These are phyloP conservation scores for Tragelaphus imberbis DNA, from an alignment of 2,113 vertebrate genomes.

Conservation along the genomic window DNA sequence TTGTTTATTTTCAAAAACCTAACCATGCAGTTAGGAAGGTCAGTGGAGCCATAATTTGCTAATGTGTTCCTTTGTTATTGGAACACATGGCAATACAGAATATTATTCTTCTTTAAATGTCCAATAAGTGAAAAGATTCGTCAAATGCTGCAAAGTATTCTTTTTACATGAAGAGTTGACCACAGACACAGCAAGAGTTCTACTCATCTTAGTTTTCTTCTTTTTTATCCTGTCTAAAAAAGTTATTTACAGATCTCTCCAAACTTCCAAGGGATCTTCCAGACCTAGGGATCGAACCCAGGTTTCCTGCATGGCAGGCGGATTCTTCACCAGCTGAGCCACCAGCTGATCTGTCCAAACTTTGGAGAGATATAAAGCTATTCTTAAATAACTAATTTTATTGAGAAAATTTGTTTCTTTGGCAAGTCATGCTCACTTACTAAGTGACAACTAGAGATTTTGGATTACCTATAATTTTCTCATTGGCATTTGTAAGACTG, in stretches of 20 bases:
- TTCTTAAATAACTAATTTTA: neutral
- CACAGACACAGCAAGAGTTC: neutral
- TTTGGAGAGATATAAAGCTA: neutral
- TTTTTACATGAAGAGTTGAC: neutral
- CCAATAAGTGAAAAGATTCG: neutral
- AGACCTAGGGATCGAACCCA: too few species aligned
- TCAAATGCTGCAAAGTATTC: neutral
- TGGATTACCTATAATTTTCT: neutral
- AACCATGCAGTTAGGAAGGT: neutral
- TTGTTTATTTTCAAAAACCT: conserved; percentile 29
- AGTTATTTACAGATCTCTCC: neutral
- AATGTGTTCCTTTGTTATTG: neutral
- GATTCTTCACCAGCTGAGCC: too few species aligned
- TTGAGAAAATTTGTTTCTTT: conserved; percentile 6
- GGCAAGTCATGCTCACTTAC: neutral
- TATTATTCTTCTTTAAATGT: neutral
- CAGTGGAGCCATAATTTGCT: neutral
- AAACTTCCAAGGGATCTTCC: neutral
- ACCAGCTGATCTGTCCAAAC: neutral
- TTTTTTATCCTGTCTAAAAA: neutral
- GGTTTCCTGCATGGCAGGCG: too few species aligned
- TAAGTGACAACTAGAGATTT: neutral
- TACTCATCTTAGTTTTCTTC: neutral
- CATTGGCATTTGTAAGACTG: neutral
- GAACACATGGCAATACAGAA: neutral